Conservation (phyloP, 2,888 invertebrate genomes). For the Eurois occulta region DNA sequence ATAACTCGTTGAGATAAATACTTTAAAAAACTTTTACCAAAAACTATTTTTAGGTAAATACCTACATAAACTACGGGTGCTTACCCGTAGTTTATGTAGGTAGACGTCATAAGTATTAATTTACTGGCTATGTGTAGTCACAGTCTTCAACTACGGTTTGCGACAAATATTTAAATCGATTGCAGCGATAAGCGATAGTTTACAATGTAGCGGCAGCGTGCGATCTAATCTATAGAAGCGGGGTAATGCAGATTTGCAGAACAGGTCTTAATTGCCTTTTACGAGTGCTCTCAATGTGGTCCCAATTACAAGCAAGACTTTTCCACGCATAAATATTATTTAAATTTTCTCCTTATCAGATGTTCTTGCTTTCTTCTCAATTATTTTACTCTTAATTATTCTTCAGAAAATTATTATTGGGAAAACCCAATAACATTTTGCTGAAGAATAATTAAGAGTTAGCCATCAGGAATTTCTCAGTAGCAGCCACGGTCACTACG, state of each 20-base stretch:
- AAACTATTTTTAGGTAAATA: background rate
- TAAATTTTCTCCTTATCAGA: background rate
- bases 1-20: constrained; percentile 16
- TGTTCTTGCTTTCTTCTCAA: constrained; percentile 19
- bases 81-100: background rate
- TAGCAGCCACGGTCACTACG: too few species aligned
- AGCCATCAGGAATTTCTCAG: background rate
- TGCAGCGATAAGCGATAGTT: background rate
- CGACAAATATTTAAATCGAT: background rate
- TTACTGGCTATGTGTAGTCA: background rate
- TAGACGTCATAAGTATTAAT: background rate
- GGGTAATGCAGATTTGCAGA: constrained; percentile 31
- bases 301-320: constrained; percentile 14
- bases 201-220: background rate
- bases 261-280: constrained; percentile 30
- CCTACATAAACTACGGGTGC: too few species aligned
- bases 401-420: background rate
- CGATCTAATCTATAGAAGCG: constrained; percentile 20
- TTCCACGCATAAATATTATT: constrained; percentile 17
- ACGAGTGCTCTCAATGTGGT: constrained; percentile 28
- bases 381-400: background rate
- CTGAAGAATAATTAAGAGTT: too few species aligned
- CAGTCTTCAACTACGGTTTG: background rate
- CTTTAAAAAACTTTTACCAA: background rate
- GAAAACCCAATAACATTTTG: too few species aligned